Evolutionary conservation across 37 sponge, comb jelly and placozoan species (phyloP).

Genomic region (Halichondria panicea): DNA sequence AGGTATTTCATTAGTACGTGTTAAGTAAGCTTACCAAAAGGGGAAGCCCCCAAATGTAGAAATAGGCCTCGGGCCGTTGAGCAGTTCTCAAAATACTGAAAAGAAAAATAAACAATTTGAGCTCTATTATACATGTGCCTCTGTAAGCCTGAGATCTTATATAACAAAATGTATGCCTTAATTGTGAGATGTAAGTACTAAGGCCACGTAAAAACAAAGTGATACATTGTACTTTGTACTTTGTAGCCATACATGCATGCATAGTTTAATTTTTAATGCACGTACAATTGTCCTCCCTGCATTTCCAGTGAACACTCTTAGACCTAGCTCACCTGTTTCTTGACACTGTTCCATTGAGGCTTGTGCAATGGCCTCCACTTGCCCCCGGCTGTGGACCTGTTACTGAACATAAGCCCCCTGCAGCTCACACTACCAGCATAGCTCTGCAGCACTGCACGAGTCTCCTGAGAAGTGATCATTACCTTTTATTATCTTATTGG

Average conservation of each 20-base stretch:
- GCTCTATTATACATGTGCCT: too few species aligned
- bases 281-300: too few species aligned
- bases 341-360: constrained; percentile 54
- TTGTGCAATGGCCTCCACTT: constrained; percentile 82
- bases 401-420: constrained; percentile 54
- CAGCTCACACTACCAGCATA: constrained; percentile 42
- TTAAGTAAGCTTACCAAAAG: constrained; percentile 29
- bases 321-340: constrained; percentile 33
- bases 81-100: constrained; percentile 49
- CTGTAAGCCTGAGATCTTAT: too few species aligned
- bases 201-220: too few species aligned
- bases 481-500: not conserved
- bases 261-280: too few species aligned
- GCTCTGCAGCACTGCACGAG: not conserved
- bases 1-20: not conserved
- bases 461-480: constrained; percentile 4
- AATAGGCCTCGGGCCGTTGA: constrained; percentile 30
- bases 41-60: constrained; percentile 56
- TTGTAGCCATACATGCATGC: too few species aligned
- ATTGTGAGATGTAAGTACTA: too few species aligned
- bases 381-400: constrained; percentile 3
- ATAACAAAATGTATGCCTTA: too few species aligned
- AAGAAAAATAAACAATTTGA: constrained; percentile 1
- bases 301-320: too few species aligned
- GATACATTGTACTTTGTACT: too few species aligned